Conservation (phyloP, 2,888 invertebrate species). For the Globia sparganii region DNA sequence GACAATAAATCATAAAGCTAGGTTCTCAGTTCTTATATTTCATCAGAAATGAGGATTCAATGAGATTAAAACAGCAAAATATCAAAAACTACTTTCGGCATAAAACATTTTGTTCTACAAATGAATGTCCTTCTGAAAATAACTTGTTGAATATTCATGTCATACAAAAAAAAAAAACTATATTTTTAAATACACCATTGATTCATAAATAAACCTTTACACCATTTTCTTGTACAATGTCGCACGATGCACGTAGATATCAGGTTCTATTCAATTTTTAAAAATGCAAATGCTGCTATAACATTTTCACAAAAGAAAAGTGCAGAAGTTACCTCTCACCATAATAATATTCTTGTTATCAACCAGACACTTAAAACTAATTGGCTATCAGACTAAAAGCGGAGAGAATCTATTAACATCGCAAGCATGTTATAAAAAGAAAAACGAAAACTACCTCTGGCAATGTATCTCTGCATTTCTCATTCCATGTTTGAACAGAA, state of each 20-base stretch:
- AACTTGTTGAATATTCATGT: not conserved
- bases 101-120: not conserved
- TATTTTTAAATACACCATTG: not conserved
- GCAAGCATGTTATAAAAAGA: slow-evolving; percentile 7
- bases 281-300: not conserved
- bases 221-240: not conserved
- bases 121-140: not conserved
- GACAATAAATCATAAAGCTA: not conserved
- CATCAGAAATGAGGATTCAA: not conserved
- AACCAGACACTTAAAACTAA: slow-evolving; percentile 30
- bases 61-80: not conserved
- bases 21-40: not conserved
- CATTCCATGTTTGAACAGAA: slow-evolving; percentile 20
- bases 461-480: slow-evolving; percentile 13
- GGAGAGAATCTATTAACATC: slow-evolving; percentile 34
- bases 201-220: not conserved
- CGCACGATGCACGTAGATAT: not conserved
- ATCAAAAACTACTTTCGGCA: not conserved
- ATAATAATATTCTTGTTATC: slow-evolving; percentile 20
- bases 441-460: not conserved
- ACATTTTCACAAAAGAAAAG: not conserved
- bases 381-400: slow-evolving; percentile 42
- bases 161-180: not conserved
- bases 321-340: not conserved
- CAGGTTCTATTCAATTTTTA: not conserved